phyloP scores from a whole-genome alignment of 2,797 vertebrate species.

The Notolepis coatsorum region DNA sequence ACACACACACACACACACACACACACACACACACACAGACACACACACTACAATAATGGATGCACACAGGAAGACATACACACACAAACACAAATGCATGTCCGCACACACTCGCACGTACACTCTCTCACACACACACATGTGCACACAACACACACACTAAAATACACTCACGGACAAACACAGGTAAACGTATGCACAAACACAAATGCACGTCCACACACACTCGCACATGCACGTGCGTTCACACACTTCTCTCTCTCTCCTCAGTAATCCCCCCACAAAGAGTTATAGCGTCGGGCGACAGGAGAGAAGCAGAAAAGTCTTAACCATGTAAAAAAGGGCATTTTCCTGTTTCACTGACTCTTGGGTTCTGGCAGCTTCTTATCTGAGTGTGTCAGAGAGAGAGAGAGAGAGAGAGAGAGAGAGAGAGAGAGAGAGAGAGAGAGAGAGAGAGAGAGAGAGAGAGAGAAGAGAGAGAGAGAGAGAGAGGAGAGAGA shows the following conservation, averaged over 20 bases:
- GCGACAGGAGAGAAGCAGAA: slow-evolving; percentile 62
- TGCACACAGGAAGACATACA: too few relatives aligned
- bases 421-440: neutral
- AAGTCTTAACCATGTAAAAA: slow-evolving; percentile 70
- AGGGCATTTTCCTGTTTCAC: slow-evolving; percentile 66
- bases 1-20: too few relatives aligned
- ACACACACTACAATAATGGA: too few relatives aligned
- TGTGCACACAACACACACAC: too few relatives aligned
- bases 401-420: slow-evolving; percentile 33
- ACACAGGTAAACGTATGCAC: too few relatives aligned
- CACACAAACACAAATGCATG: too few relatives aligned
- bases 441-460: slow-evolving; percentile 20
- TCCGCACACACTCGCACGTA: too few relatives aligned
- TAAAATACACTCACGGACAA: too few relatives aligned
- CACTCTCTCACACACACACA: too few relatives aligned
- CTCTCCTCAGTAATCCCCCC: slow-evolving; percentile 59
- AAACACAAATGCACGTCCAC: too few relatives aligned
- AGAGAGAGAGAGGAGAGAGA: neutral
- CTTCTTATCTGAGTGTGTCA: slow-evolving; percentile 76
- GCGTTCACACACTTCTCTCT: neutral
- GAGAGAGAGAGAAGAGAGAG: slow-evolving; percentile 46
- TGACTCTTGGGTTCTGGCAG: slow-evolving; percentile 47
- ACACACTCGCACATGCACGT: too few relatives aligned
- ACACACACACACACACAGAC: too few relatives aligned
- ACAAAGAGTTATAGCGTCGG: slow-evolving; percentile 65